These are phyloP conservation scores for Darevskia nairensis DNA, from an alignment of 2,797 vertebrate genomes.

Conservation along the genomic window DNA sequence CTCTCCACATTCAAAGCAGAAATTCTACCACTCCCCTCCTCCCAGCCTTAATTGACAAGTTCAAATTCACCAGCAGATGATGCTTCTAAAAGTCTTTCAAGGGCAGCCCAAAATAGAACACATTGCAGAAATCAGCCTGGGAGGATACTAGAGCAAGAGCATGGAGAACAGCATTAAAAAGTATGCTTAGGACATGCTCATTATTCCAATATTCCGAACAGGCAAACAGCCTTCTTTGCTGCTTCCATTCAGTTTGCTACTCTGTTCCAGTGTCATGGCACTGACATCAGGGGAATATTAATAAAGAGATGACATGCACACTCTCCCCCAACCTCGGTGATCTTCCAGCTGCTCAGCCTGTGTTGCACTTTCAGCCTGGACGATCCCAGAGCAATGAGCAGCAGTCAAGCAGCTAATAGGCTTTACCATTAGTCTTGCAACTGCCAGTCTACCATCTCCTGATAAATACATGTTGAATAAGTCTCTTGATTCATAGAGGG, in stretches of 20 bases:
- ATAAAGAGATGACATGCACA: not conserved
- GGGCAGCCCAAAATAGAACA: not conserved
- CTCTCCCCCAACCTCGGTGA: not conserved
- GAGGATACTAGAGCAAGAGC: not conserved
- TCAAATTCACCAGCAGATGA: too few species aligned
- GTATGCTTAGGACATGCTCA: not conserved
- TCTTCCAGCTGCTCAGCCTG: not conserved
- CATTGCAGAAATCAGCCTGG: not conserved
- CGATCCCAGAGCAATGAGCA: rapidly evolving
- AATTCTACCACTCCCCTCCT: too few species aligned
- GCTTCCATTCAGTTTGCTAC: not conserved
- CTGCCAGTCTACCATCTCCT: not conserved
- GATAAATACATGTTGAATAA: slow-evolving; percentile 5
- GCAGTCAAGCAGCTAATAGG: slow-evolving; percentile 18
- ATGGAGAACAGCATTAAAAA: not conserved
- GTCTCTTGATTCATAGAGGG: not conserved
- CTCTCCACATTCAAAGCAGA: too few species aligned
- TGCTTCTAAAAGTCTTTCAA: too few species aligned
- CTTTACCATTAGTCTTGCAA: not conserved
- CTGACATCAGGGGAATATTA: not conserved
- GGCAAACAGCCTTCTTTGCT: not conserved
- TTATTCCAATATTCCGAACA: not conserved
- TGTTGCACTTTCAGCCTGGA: not conserved
- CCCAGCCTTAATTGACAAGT: too few species aligned
- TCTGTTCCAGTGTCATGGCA: not conserved